A percentile compares a stretch with the other conserved stretches of the same genome.
These are phyloP conservation scores for Latrodectus geometricus DNA, from an alignment of 1,140 invertebrate genomes.

Conservation along the genomic window DNA sequence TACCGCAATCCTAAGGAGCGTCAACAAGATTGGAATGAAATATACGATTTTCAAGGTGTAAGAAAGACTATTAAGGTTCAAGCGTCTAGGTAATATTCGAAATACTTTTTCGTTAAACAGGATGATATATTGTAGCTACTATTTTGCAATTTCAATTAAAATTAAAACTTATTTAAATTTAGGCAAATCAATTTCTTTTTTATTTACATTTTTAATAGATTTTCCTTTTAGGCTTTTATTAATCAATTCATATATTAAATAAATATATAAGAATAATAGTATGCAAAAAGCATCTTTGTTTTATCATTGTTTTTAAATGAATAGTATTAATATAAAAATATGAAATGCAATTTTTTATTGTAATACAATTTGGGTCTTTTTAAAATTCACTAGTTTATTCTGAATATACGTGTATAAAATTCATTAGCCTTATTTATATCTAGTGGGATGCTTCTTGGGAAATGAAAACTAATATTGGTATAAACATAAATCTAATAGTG, in stretches of 20 bases:
- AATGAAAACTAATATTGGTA: no score
- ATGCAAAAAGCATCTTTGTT: neutral
- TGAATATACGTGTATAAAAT: no score
- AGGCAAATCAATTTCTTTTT: neutral
- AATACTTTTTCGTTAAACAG: no score
- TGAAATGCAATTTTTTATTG: neutral
- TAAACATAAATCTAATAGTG: no score
- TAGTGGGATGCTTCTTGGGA: no score
- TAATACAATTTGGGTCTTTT: neutral
- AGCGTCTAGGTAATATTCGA: conserved; percentile 78
- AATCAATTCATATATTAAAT: no score
- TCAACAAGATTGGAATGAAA: conserved; percentile 95
- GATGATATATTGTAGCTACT: no score
- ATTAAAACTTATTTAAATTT: no score
- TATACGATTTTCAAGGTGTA: conserved; percentile 89
- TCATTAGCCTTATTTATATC: no score
- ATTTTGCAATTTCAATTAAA: no score
- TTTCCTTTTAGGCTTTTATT: neutral
- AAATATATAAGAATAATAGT: no score
- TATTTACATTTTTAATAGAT: neutral
- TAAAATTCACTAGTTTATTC: no score
- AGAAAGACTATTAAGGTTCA: conserved; percentile 89
- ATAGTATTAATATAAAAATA: neutral
- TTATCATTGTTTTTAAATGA: neutral
- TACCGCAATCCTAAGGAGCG: conserved; percentile 88